phyloP scores from a whole-genome alignment of 2,797 vertebrate genomes.

The Rhyacichthys aspro region DNA sequence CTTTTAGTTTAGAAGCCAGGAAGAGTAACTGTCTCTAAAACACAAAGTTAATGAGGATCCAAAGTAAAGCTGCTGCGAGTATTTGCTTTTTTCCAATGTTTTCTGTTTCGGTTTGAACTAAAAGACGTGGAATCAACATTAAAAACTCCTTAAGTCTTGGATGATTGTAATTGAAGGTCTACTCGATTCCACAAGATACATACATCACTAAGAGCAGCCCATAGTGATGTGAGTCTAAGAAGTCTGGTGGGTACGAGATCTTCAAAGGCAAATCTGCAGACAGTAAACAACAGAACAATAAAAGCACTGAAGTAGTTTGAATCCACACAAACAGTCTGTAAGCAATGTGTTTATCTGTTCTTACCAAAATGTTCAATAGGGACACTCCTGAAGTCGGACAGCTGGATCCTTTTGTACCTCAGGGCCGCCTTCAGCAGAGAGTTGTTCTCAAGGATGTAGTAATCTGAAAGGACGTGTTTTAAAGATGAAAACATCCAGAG shows the following conservation, averaged over 20 bases:
- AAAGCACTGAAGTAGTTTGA: not conserved
- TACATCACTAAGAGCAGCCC: conserved; percentile 81
- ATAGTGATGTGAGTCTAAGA: conserved; percentile 80
- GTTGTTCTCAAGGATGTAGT: conserved; percentile 82
- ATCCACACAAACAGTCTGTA: not conserved
- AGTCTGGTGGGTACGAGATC: conserved; percentile 80
- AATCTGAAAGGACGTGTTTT: conserved; percentile 63
- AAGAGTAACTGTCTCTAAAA: too few species aligned
- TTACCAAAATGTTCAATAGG: conserved; percentile 80
- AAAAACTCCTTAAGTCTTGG: too few species aligned
- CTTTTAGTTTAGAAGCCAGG: too few species aligned
- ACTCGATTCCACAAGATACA: conserved; percentile 29
- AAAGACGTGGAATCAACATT: too few species aligned
- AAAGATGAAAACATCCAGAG: conserved; percentile 3
- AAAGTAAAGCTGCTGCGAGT: too few species aligned
- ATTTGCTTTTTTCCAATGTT: too few species aligned
- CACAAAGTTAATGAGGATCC: too few species aligned
- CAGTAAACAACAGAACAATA: not conserved
- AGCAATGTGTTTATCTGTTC: not conserved
- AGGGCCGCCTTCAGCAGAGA: conserved; percentile 74
- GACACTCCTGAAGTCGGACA: conserved; percentile 71
- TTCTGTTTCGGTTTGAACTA: too few species aligned
- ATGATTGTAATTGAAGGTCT: too few species aligned
- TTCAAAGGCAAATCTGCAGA: conserved; percentile 79
- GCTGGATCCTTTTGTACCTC: conserved; percentile 77